Evolutionary conservation across 2,888 invertebrate genomes (phyloP), one percentile per base, ranked within the genome.

Genomic region (Netelia fuscicornis): DNA sequence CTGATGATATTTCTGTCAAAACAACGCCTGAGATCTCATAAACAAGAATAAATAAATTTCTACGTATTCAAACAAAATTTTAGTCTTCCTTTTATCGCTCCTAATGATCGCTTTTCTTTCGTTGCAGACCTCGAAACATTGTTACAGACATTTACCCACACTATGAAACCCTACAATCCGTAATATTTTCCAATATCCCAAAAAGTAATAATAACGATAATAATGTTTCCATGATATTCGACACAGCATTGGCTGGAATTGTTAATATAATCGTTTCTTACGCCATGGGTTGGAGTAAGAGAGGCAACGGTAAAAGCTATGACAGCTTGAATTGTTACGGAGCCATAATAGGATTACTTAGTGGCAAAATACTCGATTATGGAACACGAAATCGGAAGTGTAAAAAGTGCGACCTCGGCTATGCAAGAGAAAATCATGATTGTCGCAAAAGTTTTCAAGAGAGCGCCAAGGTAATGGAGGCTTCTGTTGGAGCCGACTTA

Each of bases 381-480:
- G 48, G 23, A 20, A 48, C 52, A 6, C 52, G 52, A 8, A 52
- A 68, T 52, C 17, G 68, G 3, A 68, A 23, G 6, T 48, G 52
- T 13, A 68, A 23, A 23, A 11, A 17, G 20, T 68, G 68, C 48
- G 52, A 25, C 1, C 10, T 52, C 11, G 68, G 68, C 0, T 42
- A 68, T 13, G 5, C 6, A 6, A 68, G 25, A 52, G 17, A 25
- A 2, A 23, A 68, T 20, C 52, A 68, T 42, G 65, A 44, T 6
- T 65, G 65, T 42, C 65, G 42, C 5, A 13, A 42, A 42, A 65
- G 37, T 44, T 44, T 17, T 42, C 8, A 10, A n/a, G 42, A 44
- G 25, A 65, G 65, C 17, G 65, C 44, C 9, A 65, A 65, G 23
- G 71, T 85, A 9, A 89, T 89, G 88, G 87, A 89, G 60, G 48